A percentile compares a stretch with the other conserved stretches of the same genome.
These are phyloP conservation scores for Thecocarcelia acutangulata DNA, from an alignment of 2,888 invertebrate genomes.

Conservation along the genomic window DNA sequence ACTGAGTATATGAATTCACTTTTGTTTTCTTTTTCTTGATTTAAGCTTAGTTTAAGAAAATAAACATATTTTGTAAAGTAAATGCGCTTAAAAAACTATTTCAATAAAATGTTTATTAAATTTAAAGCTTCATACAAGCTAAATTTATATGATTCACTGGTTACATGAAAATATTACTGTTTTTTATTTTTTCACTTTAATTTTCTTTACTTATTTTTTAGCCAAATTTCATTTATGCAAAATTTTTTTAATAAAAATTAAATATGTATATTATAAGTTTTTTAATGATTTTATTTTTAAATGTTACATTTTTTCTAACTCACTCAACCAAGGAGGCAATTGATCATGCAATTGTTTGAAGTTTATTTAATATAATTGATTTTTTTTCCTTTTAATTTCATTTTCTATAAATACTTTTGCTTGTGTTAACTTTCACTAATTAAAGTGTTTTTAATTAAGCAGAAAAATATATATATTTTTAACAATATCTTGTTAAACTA, in stretches of 20 bases:
- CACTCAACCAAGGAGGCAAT: slow-evolving; percentile 52
- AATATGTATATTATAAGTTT: not conserved
- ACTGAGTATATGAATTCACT: slow-evolving; percentile 71
- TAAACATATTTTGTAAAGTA: slow-evolving; percentile 4
- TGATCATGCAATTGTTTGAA: slow-evolving; percentile 63
- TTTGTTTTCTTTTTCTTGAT: not conserved
- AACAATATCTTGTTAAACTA: slow-evolving; percentile 44
- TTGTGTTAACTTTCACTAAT: slow-evolving; percentile 52
- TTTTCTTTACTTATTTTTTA: slow-evolving; percentile 20
- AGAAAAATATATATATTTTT: slow-evolving; percentile 6
- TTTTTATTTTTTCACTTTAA: slow-evolving; percentile 34
- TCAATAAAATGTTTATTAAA: not conserved
- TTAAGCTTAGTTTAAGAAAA: slow-evolving; percentile 4
- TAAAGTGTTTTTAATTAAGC: slow-evolving; percentile 30
- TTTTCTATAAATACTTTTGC: slow-evolving; percentile 31
- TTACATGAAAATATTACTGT: slow-evolving; percentile 3
- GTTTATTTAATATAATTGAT: slow-evolving; percentile 46
- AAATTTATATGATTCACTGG: slow-evolving; percentile 25
- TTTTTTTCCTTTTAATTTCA: slow-evolving; percentile 24
- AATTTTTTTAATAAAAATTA: slow-evolving; percentile 34
- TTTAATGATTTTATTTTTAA: slow-evolving; percentile 1
- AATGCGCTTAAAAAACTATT: slow-evolving; percentile 23
- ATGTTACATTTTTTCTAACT: slow-evolving; percentile 24
- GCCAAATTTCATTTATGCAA: slow-evolving; percentile 49
- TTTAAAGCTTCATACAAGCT: slow-evolving; percentile 3